These are phyloP conservation scores for Teleogryllus oceanicus DNA, from an alignment of 2,888 invertebrate species.

Conservation along the genomic window DNA sequence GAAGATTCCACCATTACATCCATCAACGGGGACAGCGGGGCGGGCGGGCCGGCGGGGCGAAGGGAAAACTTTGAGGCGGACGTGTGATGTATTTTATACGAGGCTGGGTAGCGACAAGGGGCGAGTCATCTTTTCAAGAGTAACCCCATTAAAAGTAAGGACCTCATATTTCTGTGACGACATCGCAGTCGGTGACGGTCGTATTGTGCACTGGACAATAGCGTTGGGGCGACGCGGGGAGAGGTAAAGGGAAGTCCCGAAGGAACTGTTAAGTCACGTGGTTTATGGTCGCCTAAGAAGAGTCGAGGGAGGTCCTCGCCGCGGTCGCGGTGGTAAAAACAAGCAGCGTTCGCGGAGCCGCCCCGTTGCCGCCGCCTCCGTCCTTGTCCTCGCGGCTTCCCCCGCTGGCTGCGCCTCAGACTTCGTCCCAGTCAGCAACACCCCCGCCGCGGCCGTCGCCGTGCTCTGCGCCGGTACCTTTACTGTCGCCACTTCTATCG, in stretches of 20 bases:
- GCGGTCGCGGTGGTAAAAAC: not conserved
- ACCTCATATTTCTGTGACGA: slow-evolving; percentile 18
- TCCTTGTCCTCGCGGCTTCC: not conserved
- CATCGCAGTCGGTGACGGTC: not conserved
- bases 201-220: slow-evolving; percentile 11
- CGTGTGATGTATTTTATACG: slow-evolving; percentile 18
- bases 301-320: not conserved
- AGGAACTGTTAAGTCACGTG: slow-evolving; percentile 18
- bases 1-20: not conserved
- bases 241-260: not conserved
- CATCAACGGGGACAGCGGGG: not conserved
- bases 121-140: slow-evolving; percentile 18
- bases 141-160: slow-evolving; percentile 18
- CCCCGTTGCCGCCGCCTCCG: not conserved
- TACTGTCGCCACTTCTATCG: no score
- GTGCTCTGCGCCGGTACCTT: no score
- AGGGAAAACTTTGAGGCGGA: not conserved
- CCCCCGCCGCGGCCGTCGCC: no score
- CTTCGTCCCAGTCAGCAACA: not conserved
- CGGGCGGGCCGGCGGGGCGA: not conserved
- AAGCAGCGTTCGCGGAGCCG: not conserved
- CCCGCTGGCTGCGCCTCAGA: not conserved
- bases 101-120: slow-evolving; percentile 18
- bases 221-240: not conserved
- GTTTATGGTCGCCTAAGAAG: slow-evolving; percentile 18